These are phyloP conservation scores for Drosophila putrida DNA, from an alignment of 2,888 invertebrate species.

Conservation along the genomic window DNA sequence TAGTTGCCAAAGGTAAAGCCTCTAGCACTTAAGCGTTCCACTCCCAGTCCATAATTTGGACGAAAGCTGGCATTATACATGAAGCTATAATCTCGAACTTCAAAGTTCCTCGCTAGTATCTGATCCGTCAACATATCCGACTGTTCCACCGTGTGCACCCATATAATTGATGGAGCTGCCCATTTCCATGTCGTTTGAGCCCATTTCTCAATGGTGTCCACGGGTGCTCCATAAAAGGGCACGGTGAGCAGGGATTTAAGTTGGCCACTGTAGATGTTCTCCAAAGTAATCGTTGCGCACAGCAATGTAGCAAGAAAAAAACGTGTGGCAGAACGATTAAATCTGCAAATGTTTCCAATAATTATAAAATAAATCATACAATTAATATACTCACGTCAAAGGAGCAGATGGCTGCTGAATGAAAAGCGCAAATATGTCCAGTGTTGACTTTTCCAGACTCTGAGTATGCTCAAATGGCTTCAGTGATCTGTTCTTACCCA, in stretches of 20 bases:
- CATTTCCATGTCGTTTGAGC: constrained; percentile 80
- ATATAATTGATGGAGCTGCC: constrained; percentile 83
- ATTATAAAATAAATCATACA: neutral
- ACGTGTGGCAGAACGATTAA: constrained; percentile 73
- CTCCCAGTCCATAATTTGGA: constrained; percentile 79
- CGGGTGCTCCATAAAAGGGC: constrained; percentile 78
- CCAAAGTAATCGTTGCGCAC: constrained; percentile 82
- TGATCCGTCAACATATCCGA: constrained; percentile 81
- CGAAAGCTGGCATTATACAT: constrained; percentile 80
- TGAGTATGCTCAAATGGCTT: constrained; percentile 42
- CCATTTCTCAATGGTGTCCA: constrained; percentile 82
- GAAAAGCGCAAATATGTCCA: constrained; percentile 83
- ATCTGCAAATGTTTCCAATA: constrained; percentile 46
- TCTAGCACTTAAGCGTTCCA: constrained; percentile 82
- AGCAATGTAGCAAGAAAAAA: constrained; percentile 80
- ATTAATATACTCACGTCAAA: constrained; percentile 57
- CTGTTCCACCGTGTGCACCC: constrained; percentile 78
- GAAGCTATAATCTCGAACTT: constrained; percentile 75
- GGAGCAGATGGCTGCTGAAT: constrained; percentile 83
- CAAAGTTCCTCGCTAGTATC: constrained; percentile 73
- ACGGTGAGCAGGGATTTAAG: constrained; percentile 83
- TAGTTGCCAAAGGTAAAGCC: constrained; percentile 78
- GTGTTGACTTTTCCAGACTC: constrained; percentile 60
- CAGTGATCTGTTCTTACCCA: neutral
- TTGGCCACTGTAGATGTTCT: constrained; percentile 84